phyloP scores from a whole-genome alignment of 2,888 invertebrate genomes.

The Sarcophaga caerulescens region DNA sequence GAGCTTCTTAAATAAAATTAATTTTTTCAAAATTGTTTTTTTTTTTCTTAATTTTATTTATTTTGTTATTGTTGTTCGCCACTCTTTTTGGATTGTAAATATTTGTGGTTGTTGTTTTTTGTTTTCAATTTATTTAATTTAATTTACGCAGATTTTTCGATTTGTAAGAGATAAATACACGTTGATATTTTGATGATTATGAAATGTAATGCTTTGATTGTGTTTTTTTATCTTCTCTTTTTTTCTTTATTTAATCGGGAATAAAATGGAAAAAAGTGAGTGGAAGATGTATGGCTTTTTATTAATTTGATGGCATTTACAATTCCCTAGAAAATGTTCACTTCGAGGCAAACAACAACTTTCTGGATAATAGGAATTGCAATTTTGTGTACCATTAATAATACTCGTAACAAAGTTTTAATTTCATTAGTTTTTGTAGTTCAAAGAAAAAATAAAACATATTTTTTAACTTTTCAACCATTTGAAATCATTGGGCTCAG shows the following conservation, averaged over 20 bases:
- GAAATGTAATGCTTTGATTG: slow-evolving; percentile 58
- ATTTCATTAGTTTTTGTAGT: no score
- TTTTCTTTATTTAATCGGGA: background rate
- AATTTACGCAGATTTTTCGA: slow-evolving; percentile 54
- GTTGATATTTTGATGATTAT: slow-evolving; percentile 49
- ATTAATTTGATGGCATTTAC: background rate
- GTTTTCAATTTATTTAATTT: slow-evolving; percentile 13
- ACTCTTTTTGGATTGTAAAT: slow-evolving; percentile 40
- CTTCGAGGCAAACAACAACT: background rate
- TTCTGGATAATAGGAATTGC: background rate
- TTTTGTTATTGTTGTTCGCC: background rate
- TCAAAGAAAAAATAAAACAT: no score
- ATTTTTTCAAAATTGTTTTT: slow-evolving; percentile 27
- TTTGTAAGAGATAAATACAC: slow-evolving; percentile 33
- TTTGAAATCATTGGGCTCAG: no score
- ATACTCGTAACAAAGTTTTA: no score
- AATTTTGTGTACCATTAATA: background rate
- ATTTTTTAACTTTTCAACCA: no score
- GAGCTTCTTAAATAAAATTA: slow-evolving; percentile 59
- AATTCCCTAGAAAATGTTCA: background rate
- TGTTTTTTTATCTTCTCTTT: background rate
- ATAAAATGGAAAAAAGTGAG: slow-evolving; percentile 22
- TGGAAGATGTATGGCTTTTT: slow-evolving; percentile 1
- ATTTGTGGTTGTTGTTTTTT: slow-evolving; percentile 44
- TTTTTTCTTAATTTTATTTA: background rate